Evolutionary conservation across 2,888 invertebrate genomes (phyloP).

Genomic region (Drosophila neutralis): DNA sequence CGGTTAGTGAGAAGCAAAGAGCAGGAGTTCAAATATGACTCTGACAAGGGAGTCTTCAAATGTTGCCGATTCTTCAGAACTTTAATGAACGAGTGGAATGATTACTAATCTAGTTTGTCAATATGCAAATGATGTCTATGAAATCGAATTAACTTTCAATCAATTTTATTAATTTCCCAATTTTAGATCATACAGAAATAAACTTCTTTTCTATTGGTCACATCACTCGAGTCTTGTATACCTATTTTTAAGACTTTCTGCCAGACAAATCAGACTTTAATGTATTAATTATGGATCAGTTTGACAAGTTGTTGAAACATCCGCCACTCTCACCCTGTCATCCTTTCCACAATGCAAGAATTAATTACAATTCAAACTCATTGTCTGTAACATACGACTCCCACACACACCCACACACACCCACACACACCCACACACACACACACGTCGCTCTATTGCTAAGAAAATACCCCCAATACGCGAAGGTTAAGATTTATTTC

Average conservation of each 20-base stretch:
- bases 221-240: background rate
- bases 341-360: constrained; percentile 26
- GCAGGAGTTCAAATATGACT: background rate
- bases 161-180: background rate
- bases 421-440: constrained; percentile 9
- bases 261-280: background rate
- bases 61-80: background rate
- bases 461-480: constrained; percentile 6
- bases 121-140: background rate
- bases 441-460: constrained; percentile 3
- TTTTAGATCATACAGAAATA: background rate
- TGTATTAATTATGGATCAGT: constrained; percentile 17
- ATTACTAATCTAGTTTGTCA: background rate
- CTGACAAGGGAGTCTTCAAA: background rate
- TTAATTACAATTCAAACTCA: constrained; percentile 74
- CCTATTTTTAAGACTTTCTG: background rate
- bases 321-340: background rate
- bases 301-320: background rate
- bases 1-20: background rate
- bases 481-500: constrained; percentile 70
- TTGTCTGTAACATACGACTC: constrained; percentile 51
- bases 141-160: background rate
- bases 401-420: constrained; percentile 12
- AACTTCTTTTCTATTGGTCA: background rate
- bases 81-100: background rate